Evolutionary conservation across 2,113 vertebrate genomes (phyloP).

Genomic region (Clinocottus analis): DNA sequence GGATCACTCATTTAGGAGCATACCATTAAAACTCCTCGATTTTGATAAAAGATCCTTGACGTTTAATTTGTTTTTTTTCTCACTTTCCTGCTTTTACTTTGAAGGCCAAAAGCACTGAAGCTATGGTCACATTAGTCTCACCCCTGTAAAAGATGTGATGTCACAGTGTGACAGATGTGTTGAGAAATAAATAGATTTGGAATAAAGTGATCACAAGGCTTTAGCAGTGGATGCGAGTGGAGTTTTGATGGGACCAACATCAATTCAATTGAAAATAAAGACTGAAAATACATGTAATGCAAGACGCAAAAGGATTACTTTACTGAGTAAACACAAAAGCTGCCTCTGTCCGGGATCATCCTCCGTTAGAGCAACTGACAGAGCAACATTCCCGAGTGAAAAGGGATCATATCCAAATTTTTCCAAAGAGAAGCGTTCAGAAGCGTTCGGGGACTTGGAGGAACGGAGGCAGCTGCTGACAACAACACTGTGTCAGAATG

Average conservation of each 20-base stretch:
- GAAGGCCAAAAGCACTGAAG: not conserved
- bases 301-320: not conserved
- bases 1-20: not conserved
- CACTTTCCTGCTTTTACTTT: not conserved
- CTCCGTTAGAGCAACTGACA: not conserved
- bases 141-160: constrained; percentile 1
- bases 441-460: constrained; percentile 22
- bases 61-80: not conserved
- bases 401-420: constrained; percentile 32
- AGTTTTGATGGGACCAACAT: not conserved
- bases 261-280: not conserved
- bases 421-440: constrained; percentile 41
- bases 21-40: not conserved
- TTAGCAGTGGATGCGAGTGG: not conserved
- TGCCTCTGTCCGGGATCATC: not conserved
- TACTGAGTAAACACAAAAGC: not conserved
- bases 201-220: not conserved
- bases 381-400: constrained; percentile 34
- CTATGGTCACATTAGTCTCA: not conserved
- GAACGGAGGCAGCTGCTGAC: constrained; percentile 58
- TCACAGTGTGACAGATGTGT: too few relatives aligned
- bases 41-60: not conserved
- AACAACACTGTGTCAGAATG: constrained; percentile 34
- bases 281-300: not conserved
- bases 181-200: not conserved